Evolutionary conservation across 2,888 invertebrate species (phyloP).

Genomic region (Nomada hirtipes): DNA sequence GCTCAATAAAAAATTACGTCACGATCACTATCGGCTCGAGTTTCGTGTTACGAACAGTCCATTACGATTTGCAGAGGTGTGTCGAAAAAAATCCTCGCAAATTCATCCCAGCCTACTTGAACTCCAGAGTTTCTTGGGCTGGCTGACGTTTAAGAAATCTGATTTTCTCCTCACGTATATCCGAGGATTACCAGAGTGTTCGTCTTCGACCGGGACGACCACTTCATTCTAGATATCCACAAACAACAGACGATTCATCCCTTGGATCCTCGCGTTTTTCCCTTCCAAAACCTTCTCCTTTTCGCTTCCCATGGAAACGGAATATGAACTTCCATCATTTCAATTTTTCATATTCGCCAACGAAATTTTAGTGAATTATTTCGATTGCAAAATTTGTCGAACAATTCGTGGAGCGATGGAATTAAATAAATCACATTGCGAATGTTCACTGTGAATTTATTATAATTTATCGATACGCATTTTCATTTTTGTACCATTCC

Average conservation of each 20-base stretch:
- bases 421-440: too few relatives aligned
- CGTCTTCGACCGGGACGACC: constrained; percentile 69
- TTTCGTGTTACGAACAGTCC: constrained; percentile 19
- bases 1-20: neutral
- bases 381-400: neutral
- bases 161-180: constrained; percentile 81
- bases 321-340: constrained; percentile 19
- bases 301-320: neutral
- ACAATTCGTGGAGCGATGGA: too few relatives aligned
- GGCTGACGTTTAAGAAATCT: constrained; percentile 80
- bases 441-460: too few relatives aligned
- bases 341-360: neutral
- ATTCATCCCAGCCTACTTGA: constrained; percentile 67
- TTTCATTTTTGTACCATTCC: too few relatives aligned
- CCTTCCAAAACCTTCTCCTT: constrained; percentile 37
- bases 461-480: too few relatives aligned
- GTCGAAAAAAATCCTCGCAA: constrained; percentile 62
- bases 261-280: constrained; percentile 51
- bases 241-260: constrained; percentile 68
- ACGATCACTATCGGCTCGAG: neutral
- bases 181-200: constrained; percentile 73
- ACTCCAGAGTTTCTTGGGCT: constrained; percentile 62
- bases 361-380: neutral
- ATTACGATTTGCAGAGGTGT: constrained; percentile 30
- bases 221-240: constrained; percentile 80